Evolutionary conservation across 2,797 vertebrate species (phyloP), one percentile per base, ranked within the genome.

Genomic region (Syngnathus rostellatus): DNA sequence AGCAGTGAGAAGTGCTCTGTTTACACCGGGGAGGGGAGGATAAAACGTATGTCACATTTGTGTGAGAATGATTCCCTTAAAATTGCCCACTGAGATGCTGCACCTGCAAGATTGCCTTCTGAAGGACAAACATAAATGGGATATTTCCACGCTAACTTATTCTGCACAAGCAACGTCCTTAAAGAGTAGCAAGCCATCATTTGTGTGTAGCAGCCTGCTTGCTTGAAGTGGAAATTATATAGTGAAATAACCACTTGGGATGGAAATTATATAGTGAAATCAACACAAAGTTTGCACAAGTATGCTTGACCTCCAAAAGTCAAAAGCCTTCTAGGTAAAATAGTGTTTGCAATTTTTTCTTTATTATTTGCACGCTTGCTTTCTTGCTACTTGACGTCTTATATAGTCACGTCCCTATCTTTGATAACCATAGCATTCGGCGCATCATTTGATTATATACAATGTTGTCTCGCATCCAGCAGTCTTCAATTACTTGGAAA

Each of bases 61-160:
- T 31, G 21, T 62, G 8, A 41, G 12, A 62, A 45, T 9, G 17
- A 46, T 46, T 46, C 6, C 60, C 23, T 62, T 45, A 14, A 41
- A 16, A 40, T 65, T 62, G 10, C 21, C 59, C 41, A 19, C 8
- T 25, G 60, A 43, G 16, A 58, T 21, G 25, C 62, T 9, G n/a
- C 43, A 59, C 51, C 45, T 50, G 45, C 60, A 46, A 59, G 16
- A 40, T 68, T 21, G 58, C 9, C 4, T 70, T 71, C 51, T 64
- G 39, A 19, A 68, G 43, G 48, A 2, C 43, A 72, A 53, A 66
- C 11, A 16, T n/a, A 46, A 68, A 19, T n/a, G 46, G 10, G 66
- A 66, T 62, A 50, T 64, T 64, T 66, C 63, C 71, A 62, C 3
- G 41, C 6, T 23, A 45, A 45, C 60, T 62, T 25, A 45, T 62